Percentiles rank a stretch among this genome's conserved stretches.
These are phyloP conservation scores for Plutomurus gul DNA, from an alignment of 1,140 invertebrate genomes.

Conservation along the genomic window DNA sequence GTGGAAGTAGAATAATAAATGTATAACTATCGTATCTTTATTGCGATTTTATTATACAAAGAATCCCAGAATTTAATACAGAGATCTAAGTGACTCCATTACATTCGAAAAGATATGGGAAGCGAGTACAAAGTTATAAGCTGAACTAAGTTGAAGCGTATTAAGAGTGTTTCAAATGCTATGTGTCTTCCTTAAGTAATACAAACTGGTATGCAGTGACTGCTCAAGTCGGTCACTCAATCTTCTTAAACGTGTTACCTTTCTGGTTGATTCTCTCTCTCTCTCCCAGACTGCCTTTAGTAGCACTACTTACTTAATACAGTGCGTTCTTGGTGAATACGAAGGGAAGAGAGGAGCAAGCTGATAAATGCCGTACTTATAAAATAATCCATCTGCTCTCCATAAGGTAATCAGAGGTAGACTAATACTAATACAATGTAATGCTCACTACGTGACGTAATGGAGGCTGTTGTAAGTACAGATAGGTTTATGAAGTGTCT, in stretches of 20 bases:
- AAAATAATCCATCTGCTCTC: constrained; percentile 24
- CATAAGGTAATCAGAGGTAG: constrained; percentile 17
- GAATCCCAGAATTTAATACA: too few relatives aligned
- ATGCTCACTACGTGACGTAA: background rate
- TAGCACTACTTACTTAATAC: too few relatives aligned
- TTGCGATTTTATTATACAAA: too few relatives aligned
- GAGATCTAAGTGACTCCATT: too few relatives aligned
- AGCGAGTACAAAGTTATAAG: too few relatives aligned
- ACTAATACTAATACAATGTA: constrained; percentile 13
- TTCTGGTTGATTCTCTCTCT: background rate
- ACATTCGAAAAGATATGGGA: too few relatives aligned
- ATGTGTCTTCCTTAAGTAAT: background rate
- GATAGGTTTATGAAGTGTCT: background rate
- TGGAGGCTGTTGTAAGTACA: background rate
- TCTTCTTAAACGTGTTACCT: background rate
- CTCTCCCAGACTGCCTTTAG: background rate
- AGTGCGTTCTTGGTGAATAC: too few relatives aligned
- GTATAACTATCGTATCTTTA: too few relatives aligned
- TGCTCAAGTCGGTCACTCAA: background rate
- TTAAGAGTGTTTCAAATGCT: too few relatives aligned
- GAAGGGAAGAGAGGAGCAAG: background rate
- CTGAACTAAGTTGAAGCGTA: too few relatives aligned
- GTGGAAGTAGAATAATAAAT: too few relatives aligned
- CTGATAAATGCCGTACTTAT: constrained; percentile 16
- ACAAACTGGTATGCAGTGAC: background rate